Evolutionary conservation across 30 jellyfish, hydroid and myxozoan species (phyloP), one percentile per base, ranked within the genome.

Genomic region (Cassiopea xamachana): DNA sequence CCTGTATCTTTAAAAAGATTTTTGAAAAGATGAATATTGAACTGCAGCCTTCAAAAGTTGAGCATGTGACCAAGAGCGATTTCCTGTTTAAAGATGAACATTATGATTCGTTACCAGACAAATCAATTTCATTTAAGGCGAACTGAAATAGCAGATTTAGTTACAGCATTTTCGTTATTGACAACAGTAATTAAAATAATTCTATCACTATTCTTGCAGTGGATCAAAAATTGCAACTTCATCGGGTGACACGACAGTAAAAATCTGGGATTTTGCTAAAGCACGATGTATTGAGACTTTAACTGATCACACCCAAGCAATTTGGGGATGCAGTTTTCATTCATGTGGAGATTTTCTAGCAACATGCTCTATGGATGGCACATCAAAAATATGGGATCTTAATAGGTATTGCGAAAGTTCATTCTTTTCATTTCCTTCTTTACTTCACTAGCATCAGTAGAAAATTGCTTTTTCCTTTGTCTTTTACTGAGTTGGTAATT

Each of bases 301-400:
- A 46, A 61, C 94, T 12, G 99, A 89, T 46, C 99, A 95, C 74
- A 95, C 98, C 13, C 98, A 95, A 60, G 96, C 95, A 44, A 98
- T 95, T 4, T 95, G 99, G 99, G 99, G 98, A 1, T 95, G 99
- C 71, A 91, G 96, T 67, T 95, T 96, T 90, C 99, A 95, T 73
- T 73, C 93, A 60, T 82, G 90, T 76, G 99, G 99, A 2, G 99
- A 95, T 72, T 95, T 95, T 84, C 64, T 95, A 13, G 99, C 99
- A 15, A 47, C 98, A 3, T 95, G 99, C 76, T 87, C 99, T 16
- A 95, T 91, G 98, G 99, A 95, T 91, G 93, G 97, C 5, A 91
- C 98, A 2, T 82, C 98, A 5, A 95, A 95, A 72, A 91, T 95
- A 17, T 95, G 99, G 99, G 99, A 95, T 79, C 89, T 95, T 1